Evolutionary conservation across 2,888 invertebrate species (phyloP), one percentile per base, ranked within the genome.

Genomic region (Nomada ruficornis): DNA sequence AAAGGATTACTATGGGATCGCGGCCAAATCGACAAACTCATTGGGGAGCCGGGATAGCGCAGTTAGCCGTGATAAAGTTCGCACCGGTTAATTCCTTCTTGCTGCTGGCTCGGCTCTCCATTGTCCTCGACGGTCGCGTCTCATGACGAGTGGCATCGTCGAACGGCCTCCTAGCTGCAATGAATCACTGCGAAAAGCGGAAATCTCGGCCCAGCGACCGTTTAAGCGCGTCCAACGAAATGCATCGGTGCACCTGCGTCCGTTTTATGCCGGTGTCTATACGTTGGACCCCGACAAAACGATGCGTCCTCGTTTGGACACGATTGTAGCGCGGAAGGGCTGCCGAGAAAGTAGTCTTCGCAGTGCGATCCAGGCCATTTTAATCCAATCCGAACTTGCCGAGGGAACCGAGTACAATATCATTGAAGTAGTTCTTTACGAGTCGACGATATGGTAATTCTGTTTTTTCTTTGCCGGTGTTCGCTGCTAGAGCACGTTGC

Each of bases 141-240:
- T 78, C 84, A 60, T 71, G 85, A 85, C 80, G 75, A 70, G 84
- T 74, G 68, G 72, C 62, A 50, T 79, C 78, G 82, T 82, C 80
- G 71, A 72, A 80, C 67, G 83, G 60, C 65, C 71, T 65, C 60
- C 62, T 20, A 69, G 65, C 76, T 42, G 64, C 87, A 76, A 80
- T 86, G 82, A 84, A 86, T 86, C 80, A 75, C 74, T 26, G 23
- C 36, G 76, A 57, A 60, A 78, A 72, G 36, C 71, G 75, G 82
- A 71, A 80, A 82, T 80, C 75, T 71, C 80, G 62, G 13, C 20
- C 44, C 11, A n/a, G 26, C 54, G 54, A 67, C 29, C 69, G 62
- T 74, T 82, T 82, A 80, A 80, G 29, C 81, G 65, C 13, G 42
- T 55, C 20, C 78, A 36, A 50, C 57, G 67, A 72, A 23, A 62